These are phyloP conservation scores for Eupithecia exiguata DNA, from an alignment of 2,888 invertebrate species.

Conservation along the genomic window DNA sequence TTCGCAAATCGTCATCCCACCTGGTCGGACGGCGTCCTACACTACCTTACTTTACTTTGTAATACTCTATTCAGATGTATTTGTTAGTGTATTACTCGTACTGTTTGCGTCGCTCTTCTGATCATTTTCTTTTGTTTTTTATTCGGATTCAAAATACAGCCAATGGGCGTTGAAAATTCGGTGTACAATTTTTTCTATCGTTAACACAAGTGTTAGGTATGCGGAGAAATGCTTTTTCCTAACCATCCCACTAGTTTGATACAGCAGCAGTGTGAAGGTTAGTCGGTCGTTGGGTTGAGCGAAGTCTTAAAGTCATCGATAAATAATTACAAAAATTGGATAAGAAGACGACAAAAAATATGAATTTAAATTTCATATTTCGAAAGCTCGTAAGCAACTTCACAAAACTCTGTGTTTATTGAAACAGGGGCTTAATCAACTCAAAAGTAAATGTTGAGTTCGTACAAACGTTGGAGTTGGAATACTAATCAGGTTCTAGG, in stretches of 20 bases:
- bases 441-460: slow-evolving; percentile 19
- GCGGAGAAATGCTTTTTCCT: neutral
- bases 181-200: neutral
- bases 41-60: no score
- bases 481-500: slow-evolving; percentile 23
- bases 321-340: neutral
- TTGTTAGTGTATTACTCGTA: neutral
- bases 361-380: neutral
- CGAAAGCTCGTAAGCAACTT: neutral
- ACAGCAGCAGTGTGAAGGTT: neutral
- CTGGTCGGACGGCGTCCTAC: no score
- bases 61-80: no score
- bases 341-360: neutral
- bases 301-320: neutral
- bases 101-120: neutral
- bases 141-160: neutral
- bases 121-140: neutral
- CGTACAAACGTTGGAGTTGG: slow-evolving; percentile 8
- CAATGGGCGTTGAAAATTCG: neutral
- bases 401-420: slow-evolving; percentile 7
- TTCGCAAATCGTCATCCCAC: no score
- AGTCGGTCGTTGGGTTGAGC: neutral
- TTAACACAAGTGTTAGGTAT: neutral
- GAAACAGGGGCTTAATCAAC: slow-evolving; percentile 18
- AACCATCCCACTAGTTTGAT: neutral